phyloP scores from a whole-genome alignment of 2,113 vertebrate genomes.

The Neogale vison region DNA sequence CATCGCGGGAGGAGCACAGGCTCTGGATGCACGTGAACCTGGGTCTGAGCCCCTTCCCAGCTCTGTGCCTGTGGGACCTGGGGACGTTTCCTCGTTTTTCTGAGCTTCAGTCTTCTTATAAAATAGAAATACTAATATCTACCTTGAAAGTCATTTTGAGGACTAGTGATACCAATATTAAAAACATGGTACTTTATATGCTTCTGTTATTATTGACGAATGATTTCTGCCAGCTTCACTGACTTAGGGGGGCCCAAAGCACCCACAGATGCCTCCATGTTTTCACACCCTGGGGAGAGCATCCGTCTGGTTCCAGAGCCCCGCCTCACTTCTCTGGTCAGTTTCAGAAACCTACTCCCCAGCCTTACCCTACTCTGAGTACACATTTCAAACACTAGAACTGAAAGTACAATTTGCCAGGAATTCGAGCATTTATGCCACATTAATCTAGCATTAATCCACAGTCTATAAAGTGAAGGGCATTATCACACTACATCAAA shows the following conservation, averaged over 20 bases:
- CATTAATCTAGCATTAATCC: neutral
- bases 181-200: neutral
- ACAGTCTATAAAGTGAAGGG: neutral
- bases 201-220: neutral
- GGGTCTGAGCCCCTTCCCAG: neutral
- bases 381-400: neutral
- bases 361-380: neutral
- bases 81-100: neutral
- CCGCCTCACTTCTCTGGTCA: neutral
- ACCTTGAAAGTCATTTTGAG: neutral
- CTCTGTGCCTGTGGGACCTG: neutral
- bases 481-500: neutral
- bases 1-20: fast-evolving
- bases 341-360: neutral
- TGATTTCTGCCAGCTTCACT: neutral
- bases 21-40: neutral
- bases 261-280: fast-evolving
- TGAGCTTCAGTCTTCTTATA: neutral
- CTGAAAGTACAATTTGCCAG: neutral
- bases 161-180: neutral
- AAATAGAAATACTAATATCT: neutral
- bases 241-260: neutral
- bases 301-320: fast-evolving
- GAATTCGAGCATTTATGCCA: neutral
- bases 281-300: neutral